A percentile compares a stretch with the other conserved stretches of the same genome.
These are phyloP conservation scores for Todiramphus chloris DNA, from an alignment of 2,113 vertebrate species.

Conservation along the genomic window DNA sequence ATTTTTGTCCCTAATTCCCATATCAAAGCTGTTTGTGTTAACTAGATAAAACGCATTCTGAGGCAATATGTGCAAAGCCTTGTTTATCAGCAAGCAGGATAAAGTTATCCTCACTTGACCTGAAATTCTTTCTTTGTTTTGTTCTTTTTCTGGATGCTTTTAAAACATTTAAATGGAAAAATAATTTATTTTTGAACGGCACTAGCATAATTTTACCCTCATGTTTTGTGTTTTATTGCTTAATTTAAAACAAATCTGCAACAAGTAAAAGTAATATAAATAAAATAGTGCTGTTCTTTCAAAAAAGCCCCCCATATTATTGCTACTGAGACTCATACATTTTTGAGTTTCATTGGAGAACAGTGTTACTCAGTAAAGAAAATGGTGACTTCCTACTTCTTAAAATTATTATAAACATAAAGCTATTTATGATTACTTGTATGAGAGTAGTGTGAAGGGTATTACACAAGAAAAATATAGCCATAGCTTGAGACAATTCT, in stretches of 20 bases:
- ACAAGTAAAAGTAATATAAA: neutral
- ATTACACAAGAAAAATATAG: neutral
- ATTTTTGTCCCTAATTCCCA: conserved; percentile 43
- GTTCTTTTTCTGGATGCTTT: neutral
- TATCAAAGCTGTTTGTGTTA: conserved; percentile 41
- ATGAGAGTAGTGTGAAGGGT: neutral
- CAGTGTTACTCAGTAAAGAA: neutral
- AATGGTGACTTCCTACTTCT: neutral
- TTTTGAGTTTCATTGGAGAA: neutral
- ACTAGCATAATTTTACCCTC: neutral
- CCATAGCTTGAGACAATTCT: neutral
- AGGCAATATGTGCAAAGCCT: neutral
- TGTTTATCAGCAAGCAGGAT: conserved; percentile 19
- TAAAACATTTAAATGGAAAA: neutral
- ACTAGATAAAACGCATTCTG: conserved; percentile 25
- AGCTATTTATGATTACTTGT: neutral
- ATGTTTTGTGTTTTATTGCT: neutral
- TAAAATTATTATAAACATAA: neutral
- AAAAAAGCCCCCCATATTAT: neutral
- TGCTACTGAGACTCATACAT: neutral
- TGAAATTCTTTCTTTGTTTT: neutral
- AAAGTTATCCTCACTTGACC: conserved; percentile 51
- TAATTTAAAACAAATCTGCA: neutral
- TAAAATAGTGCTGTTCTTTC: neutral
- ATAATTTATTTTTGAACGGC: neutral